A percentile compares a stretch with the other conserved stretches of the same genome.
Evolutionary conservation across 2,797 vertebrate species (phyloP).

Genomic region (Ataeniobius toweri): DNA sequence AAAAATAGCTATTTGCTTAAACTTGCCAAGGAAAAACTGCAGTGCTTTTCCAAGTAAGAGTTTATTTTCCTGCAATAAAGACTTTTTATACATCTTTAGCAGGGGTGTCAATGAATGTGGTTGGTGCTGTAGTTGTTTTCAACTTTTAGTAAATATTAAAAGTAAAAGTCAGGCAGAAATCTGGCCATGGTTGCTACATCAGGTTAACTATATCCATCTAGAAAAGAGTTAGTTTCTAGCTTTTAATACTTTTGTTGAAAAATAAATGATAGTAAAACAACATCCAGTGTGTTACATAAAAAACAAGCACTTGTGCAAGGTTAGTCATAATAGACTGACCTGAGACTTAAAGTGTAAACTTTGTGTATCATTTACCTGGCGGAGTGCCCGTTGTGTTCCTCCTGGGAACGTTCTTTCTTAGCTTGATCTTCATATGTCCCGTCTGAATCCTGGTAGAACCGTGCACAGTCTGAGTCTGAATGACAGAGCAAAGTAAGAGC

Average conservation of each 20-base stretch:
- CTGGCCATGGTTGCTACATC: too few relatives aligned
- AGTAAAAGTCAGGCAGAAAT: too few relatives aligned
- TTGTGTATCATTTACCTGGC: slow-evolving; percentile 73
- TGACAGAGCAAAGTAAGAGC: neutral
- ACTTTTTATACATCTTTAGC: neutral
- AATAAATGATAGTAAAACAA: too few relatives aligned
- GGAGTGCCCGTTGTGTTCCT: slow-evolving; percentile 66
- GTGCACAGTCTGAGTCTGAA: slow-evolving; percentile 70
- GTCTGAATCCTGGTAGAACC: slow-evolving; percentile 69
- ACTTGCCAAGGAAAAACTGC: too few relatives aligned
- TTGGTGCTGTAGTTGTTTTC: neutral
- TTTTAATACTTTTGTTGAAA: too few relatives aligned
- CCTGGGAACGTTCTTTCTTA: slow-evolving; percentile 53
- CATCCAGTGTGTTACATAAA: neutral
- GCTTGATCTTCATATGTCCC: slow-evolving; percentile 44
- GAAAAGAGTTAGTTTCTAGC: too few relatives aligned
- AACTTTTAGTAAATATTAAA: neutral
- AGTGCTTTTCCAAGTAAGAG: too few relatives aligned
- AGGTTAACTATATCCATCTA: too few relatives aligned
- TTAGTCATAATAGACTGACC: neutral
- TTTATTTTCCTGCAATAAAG: neutral
- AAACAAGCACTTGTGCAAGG: neutral
- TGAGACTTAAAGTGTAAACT: neutral
- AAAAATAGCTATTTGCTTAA: too few relatives aligned
- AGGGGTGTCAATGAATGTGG: neutral